Evolutionary conservation across 2,888 invertebrate genomes (phyloP), one percentile per base, ranked within the genome.

Genomic region (Orgyia antiqua): DNA sequence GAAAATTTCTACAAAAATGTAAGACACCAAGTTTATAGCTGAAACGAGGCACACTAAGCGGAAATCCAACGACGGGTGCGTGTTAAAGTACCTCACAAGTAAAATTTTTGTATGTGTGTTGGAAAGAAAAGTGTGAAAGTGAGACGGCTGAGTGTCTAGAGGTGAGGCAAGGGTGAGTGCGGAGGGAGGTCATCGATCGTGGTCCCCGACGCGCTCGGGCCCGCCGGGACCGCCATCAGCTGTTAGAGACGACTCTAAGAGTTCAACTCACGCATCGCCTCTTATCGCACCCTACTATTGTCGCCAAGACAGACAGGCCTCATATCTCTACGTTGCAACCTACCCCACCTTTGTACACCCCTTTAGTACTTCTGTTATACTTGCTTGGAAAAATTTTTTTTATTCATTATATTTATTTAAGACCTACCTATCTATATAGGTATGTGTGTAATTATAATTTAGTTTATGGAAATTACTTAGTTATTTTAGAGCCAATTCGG

Each of bases 121-220:
- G 42, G 54, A 60, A 70, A 66, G 69, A 73, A 82, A 82, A 78
- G 74, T 69, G 74, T 69, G 76, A 78, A 79, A 77, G 76, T 75
- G 71, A 70, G 70, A 65, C 64, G 31, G 36, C 64, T 58, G 60
- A 59, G 59, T 58, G 69, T 71, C 70, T 74, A 66, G 67, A 62
- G 60, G 66, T 55, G 74, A 60, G 58, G 69, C 46, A 60, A 59
- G 58, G 60, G 56, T 39, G 39, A 53, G 66, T 51, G 70, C 62
- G 76, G 71, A 75, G 74, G 56, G 76, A 68, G 75, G 71, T 66
- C 76, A 83, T 80, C 78, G 79, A 84, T 72, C 78, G 73, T 52
- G 65, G 50, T 57, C 50, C 61, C 66, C 66, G 68, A 64, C 72
- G 64, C 59, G 55, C 49, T 52, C 40, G 63, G 59, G 59, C 57